Evolutionary conservation across 1,140 invertebrate species (phyloP), one percentile per base, ranked within the genome.

Genomic region (Heterodera schachtii): DNA sequence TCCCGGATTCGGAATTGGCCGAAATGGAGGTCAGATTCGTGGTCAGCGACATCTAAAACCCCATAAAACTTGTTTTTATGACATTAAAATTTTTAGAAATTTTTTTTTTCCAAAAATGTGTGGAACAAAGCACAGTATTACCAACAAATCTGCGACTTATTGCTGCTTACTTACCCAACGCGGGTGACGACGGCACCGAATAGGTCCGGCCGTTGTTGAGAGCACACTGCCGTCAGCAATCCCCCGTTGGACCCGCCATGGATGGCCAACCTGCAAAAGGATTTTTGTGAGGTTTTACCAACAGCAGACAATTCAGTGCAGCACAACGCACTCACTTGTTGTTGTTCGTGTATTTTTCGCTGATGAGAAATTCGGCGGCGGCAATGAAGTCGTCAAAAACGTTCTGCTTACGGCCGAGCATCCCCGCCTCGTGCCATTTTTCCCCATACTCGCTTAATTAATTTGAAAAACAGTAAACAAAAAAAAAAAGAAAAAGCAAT

Each of bases 201-300:
- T 19, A 99, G 92, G 89, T 98, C 95, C 5, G 97, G 97, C 74
- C 95, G 92, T 91, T 98, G 97, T 92, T 98, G 98, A 67, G 94
- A 93, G 84, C 90, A 91, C 5, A 96, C 95, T 19, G 94, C 96
- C 5, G 98, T 94, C 16, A 98, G 91, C 43, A 99, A 92, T 2
- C 97, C 97, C 9, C 97, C 97, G 92, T 99, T 99, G 73, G 96
- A 98, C 49, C 94, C 95, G 73, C 97, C 97, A 90, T 97, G 94
- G 85, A 97, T 96, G 2, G 93, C 93, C 57, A 99, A 86, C 44
- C 81, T 81, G 79, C 91, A 91, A 67, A 21, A 7, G 49, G 49
- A 52, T 31, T 31, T 6, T 31, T 31, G 31, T 31, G 31, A 31
- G 31, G 31, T 19, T n/a, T 19, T 70, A 8, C 16, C 5, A 85